These are phyloP conservation scores for Standfussiana lucernea DNA, from an alignment of 2,888 invertebrate genomes.

Conservation along the genomic window DNA sequence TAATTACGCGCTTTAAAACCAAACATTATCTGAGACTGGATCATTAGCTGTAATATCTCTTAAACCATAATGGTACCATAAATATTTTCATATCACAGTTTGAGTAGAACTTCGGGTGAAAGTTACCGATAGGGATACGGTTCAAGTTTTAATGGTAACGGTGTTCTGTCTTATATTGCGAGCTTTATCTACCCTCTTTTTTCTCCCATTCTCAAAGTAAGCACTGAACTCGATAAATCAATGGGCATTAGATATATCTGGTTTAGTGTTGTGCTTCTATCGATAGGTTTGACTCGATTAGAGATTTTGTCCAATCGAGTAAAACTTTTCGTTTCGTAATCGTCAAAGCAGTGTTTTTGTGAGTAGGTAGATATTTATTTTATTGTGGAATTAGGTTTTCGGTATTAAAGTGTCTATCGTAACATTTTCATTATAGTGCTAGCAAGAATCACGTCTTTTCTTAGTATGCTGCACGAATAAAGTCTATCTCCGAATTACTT, in stretches of 20 bases:
- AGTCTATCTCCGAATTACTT: neutral
- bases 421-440: slow-evolving; percentile 1
- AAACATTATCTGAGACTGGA: slow-evolving; percentile 63
- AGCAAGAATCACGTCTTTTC: slow-evolving; percentile 5
- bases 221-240: slow-evolving; percentile 86
- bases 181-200: slow-evolving; percentile 75
- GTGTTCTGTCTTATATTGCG: slow-evolving; percentile 69
- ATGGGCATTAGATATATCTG: slow-evolving; percentile 83
- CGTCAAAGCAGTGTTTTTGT: neutral
- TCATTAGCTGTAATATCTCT: slow-evolving; percentile 66
- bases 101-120: slow-evolving; percentile 61
- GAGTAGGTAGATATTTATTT: neutral
- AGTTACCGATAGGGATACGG: slow-evolving; percentile 67
- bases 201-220: slow-evolving; percentile 79
- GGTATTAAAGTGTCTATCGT: neutral
- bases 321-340: neutral
- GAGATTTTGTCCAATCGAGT: neutral
- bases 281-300: slow-evolving; percentile 28
- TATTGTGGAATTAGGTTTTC: neutral
- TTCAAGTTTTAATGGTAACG: slow-evolving; percentile 67
- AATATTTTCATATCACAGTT: slow-evolving; percentile 69
- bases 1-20: slow-evolving; percentile 63
- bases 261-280: slow-evolving; percentile 48
- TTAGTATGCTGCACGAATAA: slow-evolving; percentile 32
- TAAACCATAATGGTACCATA: slow-evolving; percentile 65